Percentiles rank a stretch among this genome's conserved stretches.
These are phyloP conservation scores for Nephrocerus scutellatus DNA, from an alignment of 2,888 invertebrate species.

Conservation along the genomic window DNA sequence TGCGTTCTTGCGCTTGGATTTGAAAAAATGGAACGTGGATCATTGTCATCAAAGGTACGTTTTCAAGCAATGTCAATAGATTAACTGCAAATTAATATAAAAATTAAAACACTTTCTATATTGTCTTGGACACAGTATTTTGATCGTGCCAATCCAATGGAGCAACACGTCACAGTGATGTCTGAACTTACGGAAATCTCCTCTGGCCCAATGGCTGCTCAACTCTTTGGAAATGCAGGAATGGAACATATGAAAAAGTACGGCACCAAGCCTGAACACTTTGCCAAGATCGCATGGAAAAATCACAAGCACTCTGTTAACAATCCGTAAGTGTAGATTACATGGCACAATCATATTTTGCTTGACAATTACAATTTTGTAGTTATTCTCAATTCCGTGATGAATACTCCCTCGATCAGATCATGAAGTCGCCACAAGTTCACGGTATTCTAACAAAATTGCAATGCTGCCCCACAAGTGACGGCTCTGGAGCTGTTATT, in stretches of 20 bases:
- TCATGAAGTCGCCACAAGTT: conserved; percentile 78
- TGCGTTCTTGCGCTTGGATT: conserved; percentile 92
- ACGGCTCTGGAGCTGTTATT: conserved; percentile 93
- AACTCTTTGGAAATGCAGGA: conserved; percentile 95
- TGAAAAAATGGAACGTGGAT: conserved; percentile 96
- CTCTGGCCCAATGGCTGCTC: conserved; percentile 81
- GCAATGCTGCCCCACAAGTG: conserved; percentile 97
- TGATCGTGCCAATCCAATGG: conserved; percentile 84
- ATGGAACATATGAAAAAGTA: conserved; percentile 77
- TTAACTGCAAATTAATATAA: not conserved
- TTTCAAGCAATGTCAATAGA: not conserved
- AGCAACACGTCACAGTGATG: conserved; percentile 81
- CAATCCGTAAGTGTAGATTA: conserved; percentile 68
- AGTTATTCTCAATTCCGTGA: conserved; percentile 89
- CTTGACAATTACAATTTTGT: no score
- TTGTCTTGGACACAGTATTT: conserved; percentile 49
- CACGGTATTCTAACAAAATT: conserved; percentile 91
- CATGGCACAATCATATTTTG: no score
- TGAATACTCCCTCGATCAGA: conserved; percentile 85
- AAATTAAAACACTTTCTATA: not conserved
- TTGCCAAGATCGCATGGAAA: conserved; percentile 96
- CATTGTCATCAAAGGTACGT: conserved; percentile 63
- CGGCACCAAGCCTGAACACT: conserved; percentile 85
- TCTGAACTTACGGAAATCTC: conserved; percentile 73
- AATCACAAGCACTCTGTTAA: conserved; percentile 95